Percentiles rank a stretch among this genome's conserved stretches.
These are phyloP conservation scores for Drosophila lacicola DNA, from an alignment of 2,888 invertebrate genomes.

Conservation along the genomic window DNA sequence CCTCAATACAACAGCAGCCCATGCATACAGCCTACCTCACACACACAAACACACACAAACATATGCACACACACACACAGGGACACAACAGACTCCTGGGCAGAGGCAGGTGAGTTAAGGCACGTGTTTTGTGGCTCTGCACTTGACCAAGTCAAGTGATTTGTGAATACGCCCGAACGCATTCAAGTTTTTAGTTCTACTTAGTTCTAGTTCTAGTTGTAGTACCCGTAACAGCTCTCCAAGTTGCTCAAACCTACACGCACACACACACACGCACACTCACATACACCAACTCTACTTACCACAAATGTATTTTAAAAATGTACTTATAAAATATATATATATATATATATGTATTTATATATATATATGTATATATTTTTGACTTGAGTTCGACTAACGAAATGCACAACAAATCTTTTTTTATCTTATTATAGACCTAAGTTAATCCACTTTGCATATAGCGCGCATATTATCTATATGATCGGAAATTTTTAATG, in stretches of 20 bases:
- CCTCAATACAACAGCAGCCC: constrained; percentile 28
- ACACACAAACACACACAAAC: constrained; percentile 26
- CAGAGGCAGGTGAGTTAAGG: constrained; percentile 12
- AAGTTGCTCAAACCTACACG: constrained; percentile 71
- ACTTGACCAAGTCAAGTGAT: constrained; percentile 75
- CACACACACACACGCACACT: constrained; percentile 14
- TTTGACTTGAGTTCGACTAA: constrained; percentile 68
- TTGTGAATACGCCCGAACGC: constrained; percentile 49
- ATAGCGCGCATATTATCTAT: constrained; percentile 35
- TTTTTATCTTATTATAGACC: constrained; percentile 52
- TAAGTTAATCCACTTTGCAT: constrained; percentile 50
- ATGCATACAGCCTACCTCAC: constrained; percentile 67
- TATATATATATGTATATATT: constrained; percentile 31
- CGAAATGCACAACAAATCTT: constrained; percentile 46
- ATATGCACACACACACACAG: constrained; percentile 11
- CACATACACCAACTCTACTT: constrained; percentile 40
- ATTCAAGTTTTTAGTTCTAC: constrained; percentile 63
- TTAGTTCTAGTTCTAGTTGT: constrained; percentile 63
- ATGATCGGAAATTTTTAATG: constrained; percentile 46
- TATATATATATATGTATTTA: neutral
- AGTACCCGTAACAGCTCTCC: constrained; percentile 63
- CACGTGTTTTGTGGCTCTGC: constrained; percentile 46
- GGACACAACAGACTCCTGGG: constrained; percentile 12
- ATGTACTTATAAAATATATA: constrained; percentile 53
- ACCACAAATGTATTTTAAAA: constrained; percentile 68